Conservation (phyloP, 1,140 invertebrate genomes). For the Dendroctonus ponderosae region DNA sequence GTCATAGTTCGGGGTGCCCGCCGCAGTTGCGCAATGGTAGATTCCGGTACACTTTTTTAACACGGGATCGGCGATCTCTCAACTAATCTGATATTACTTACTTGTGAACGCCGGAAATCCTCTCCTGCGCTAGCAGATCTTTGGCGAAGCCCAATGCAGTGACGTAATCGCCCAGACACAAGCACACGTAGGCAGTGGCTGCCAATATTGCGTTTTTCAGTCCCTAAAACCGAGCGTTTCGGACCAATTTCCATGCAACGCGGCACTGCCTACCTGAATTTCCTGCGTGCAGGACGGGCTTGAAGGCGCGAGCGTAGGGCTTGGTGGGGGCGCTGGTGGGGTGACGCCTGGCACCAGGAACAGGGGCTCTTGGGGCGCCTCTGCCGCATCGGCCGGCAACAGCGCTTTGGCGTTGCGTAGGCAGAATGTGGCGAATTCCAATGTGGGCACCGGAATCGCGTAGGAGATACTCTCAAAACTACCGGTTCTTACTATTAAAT, state of each 20-base stretch:
- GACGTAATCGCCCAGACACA: constrained; percentile 82
- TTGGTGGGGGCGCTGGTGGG: constrained; percentile 43
- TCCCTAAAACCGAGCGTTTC: background rate
- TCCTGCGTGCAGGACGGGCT: constrained; percentile 43
- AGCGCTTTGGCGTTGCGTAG: constrained; percentile 79
- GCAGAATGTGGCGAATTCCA: constrained; percentile 88
- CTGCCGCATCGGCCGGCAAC: constrained; percentile 50
- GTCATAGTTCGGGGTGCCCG: too few species aligned
- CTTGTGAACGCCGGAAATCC: constrained; percentile 65
- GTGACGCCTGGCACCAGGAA: constrained; percentile 47
- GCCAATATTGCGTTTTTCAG: constrained; percentile 72
- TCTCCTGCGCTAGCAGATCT: constrained; percentile 64
- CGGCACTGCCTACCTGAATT: constrained; percentile 15
- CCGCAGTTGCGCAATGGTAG: too few species aligned
- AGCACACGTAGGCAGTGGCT: constrained; percentile 76
- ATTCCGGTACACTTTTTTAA: too few species aligned
- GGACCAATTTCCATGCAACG: background rate
- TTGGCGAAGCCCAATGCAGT: constrained; percentile 77
- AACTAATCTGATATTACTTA: constrained; percentile 44
- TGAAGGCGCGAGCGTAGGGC: constrained; percentile 48
- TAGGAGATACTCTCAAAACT: constrained; percentile 64
- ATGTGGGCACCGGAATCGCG: constrained; percentile 80
- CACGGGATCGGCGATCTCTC: too few species aligned
- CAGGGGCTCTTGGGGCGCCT: constrained; percentile 42
- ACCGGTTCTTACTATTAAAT: background rate